Evolutionary conservation across 2,113 vertebrate species (phyloP).

Genomic region (Thamnophis sirtalis): DNA sequence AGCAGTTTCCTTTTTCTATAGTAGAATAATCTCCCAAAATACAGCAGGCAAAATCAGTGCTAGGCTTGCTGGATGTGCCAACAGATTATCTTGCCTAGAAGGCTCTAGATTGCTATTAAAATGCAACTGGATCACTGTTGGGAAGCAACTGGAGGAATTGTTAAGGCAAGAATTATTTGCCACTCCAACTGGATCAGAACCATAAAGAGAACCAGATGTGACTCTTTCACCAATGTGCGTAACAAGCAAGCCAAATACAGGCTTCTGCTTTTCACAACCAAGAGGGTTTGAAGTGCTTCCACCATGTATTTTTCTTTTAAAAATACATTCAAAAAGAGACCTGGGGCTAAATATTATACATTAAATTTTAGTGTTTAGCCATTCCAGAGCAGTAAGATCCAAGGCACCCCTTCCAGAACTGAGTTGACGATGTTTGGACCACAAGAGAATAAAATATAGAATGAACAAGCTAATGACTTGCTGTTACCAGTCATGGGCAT

Average conservation of each 20-base stretch:
- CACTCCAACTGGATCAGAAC: conserved; percentile 59
- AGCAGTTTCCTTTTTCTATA: conserved; percentile 36
- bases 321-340: conserved; percentile 15
- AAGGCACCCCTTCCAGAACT: not conserved
- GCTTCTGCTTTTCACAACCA: conserved; percentile 47
- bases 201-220: conserved; percentile 53
- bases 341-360: conserved; percentile 19
- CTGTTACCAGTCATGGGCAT: conserved; percentile 44
- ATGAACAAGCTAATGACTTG: too few species aligned
- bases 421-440: conserved; percentile 28
- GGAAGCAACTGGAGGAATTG: conserved; percentile 47
- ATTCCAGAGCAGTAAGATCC: conserved; percentile 21
- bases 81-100: conserved; percentile 69
- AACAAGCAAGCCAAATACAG: conserved; percentile 42
- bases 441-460: conserved; percentile 46
- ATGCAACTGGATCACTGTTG: conserved; percentile 43
- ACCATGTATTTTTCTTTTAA: conserved; percentile 9
- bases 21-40: conserved; percentile 56
- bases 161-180: conserved; percentile 55
- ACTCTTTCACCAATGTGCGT: conserved; percentile 26
- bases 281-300: conserved; percentile 40
- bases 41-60: conserved; percentile 67
- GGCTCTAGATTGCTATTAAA: conserved; percentile 68
- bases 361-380: conserved; percentile 30
- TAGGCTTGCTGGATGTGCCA: conserved; percentile 69